Evolutionary conservation across 2,113 vertebrate species (phyloP), one percentile per base, ranked within the genome.

Genomic region (Gavia stellata): DNA sequence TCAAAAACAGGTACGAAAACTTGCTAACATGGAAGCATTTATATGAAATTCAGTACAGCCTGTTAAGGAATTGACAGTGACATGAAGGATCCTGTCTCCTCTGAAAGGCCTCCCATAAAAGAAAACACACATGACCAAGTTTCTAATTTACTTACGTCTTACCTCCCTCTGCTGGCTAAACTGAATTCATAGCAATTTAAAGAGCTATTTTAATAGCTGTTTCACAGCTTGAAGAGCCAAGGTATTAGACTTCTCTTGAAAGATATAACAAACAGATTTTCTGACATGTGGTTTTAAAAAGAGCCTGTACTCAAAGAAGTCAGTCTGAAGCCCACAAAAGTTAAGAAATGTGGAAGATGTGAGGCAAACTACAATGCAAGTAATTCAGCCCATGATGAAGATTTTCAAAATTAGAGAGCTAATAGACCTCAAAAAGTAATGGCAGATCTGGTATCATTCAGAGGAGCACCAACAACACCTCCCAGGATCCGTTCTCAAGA

Each of bases 161-260:
- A 86, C 13, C 84, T 91, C 91, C 91, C 88, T 81, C 88, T 93
- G 81, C 61, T 93, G 75, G 91, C 40, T 85, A 47, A 79, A 44
- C 17, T 42, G 31, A 70, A 78, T 62, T 73, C 13, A 47, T 5
- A 80, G 49, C 19, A 85, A 73, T 0, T 72, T 26, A 67, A 53
- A 55, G 28, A 71, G 8, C 16, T 65, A 26, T 50, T 82, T 29
- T 56, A 56, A 55, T 84, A 94, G 50, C 20, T 68, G 24, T 42
- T 91, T 50, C 40, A 71, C 5, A 53, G 29, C 56, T 81, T 15
- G 3, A 81, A 84, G 49, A 73, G 40, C 49, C 7, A 26, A 72
- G 55, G 34, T 28, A 33, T 26, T n/a, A 45, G 31, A 40, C 34
- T 73, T 73, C 18, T 45, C 13, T 47, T 14, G 21, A 61, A 38